These are phyloP conservation scores for Machimus rusticus DNA, from an alignment of 2,888 invertebrate species.

Conservation along the genomic window DNA sequence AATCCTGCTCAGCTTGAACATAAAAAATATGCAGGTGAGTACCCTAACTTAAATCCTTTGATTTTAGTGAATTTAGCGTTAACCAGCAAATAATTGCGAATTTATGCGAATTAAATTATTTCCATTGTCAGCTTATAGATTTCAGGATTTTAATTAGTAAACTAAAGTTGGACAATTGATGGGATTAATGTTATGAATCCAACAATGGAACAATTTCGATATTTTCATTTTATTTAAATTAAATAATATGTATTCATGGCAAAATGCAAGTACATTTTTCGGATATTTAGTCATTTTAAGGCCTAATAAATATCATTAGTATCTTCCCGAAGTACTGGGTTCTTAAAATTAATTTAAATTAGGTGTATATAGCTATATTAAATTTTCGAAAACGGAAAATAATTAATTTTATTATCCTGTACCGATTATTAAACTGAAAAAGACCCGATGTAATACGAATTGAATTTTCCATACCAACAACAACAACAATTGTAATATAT, in stretches of 20 bases:
- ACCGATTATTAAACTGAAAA: too few relatives aligned
- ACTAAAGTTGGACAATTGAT: background rate
- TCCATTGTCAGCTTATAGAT: background rate
- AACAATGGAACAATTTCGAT: background rate
- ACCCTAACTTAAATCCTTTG: background rate
- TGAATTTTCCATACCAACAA: too few relatives aligned
- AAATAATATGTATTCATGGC: background rate
- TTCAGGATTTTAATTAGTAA: background rate
- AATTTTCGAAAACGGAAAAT: too few relatives aligned
- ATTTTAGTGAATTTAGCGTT: background rate
- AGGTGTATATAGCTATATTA: too few relatives aligned
- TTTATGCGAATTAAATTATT: background rate
- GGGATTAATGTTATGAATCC: background rate
- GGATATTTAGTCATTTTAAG: background rate
- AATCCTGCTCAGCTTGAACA: constrained; percentile 56
- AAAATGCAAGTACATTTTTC: background rate
- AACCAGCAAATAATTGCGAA: background rate
- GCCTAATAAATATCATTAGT: background rate
- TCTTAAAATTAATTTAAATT: too few relatives aligned
- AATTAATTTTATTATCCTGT: too few relatives aligned
- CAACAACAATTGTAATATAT: too few relatives aligned
- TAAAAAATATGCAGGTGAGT: constrained; percentile 58
- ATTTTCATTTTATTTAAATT: background rate
- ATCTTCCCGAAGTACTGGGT: too few relatives aligned
- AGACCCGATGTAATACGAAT: too few relatives aligned